phyloP scores from a whole-genome alignment of 2,113 vertebrate genomes.

The Strigops habroptila region DNA sequence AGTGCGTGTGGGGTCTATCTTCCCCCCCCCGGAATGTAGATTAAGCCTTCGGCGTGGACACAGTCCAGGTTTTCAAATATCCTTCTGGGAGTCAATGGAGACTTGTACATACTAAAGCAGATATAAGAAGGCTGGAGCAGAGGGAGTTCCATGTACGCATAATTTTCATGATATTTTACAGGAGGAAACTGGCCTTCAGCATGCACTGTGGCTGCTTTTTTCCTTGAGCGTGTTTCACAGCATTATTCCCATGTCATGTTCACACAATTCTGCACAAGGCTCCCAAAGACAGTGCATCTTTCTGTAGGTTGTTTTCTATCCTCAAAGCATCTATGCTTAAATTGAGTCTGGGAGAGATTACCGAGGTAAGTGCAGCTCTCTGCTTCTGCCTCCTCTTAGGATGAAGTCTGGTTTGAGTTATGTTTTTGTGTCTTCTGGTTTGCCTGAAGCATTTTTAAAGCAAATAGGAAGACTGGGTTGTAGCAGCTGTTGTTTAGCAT shows the following conservation, averaged over 20 bases:
- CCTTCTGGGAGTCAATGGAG: not conserved
- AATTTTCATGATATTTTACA: not conserved
- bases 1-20: not conserved
- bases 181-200: not conserved
- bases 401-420: not conserved
- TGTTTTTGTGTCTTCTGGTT: not conserved
- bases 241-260: not conserved
- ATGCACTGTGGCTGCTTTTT: not conserved
- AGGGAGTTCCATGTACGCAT: not conserved
- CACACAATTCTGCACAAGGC: not conserved
- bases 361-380: not conserved
- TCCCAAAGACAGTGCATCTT: not conserved
- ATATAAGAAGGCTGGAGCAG: not conserved
- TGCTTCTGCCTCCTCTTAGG: not conserved
- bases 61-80: not conserved
- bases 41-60: not conserved
- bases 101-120: not conserved
- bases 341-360: not conserved
- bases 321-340: not conserved
- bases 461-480: not conserved
- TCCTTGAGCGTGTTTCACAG: not conserved
- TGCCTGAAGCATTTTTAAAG: not conserved
- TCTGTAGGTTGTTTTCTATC: not conserved
- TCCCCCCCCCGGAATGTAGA: no score
- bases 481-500: not conserved